A percentile compares a stretch with the other conserved stretches of the same genome.
phyloP scores from a whole-genome alignment of 2,113 vertebrate genomes.

The Otolemur garnettii region DNA sequence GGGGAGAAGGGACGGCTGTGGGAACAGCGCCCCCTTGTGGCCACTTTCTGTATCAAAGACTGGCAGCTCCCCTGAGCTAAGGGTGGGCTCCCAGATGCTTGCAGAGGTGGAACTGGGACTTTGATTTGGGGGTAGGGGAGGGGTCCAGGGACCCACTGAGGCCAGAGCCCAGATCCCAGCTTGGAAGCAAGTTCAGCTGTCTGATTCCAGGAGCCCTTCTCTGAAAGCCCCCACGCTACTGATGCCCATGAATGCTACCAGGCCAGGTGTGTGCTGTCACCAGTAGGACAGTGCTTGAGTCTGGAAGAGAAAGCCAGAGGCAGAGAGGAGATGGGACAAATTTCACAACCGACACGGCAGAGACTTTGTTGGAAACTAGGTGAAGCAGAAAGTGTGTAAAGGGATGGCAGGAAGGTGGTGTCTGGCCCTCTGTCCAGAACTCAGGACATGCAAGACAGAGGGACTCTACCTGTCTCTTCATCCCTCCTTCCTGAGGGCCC shows the following conservation, averaged over 20 bases:
- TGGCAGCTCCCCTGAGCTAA: not conserved
- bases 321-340: not conserved
- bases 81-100: not conserved
- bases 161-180: not conserved
- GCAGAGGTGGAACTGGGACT: not conserved
- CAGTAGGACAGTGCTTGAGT: not conserved
- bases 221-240: not conserved
- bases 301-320: not conserved
- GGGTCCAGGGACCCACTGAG: not conserved
- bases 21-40: constrained; percentile 85
- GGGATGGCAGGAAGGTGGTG: not conserved
- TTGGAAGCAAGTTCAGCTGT: not conserved
- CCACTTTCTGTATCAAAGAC: not conserved
- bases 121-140: not conserved
- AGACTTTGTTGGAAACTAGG: not conserved
- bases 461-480: not conserved
- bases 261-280: not conserved
- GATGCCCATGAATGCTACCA: not conserved
- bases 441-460: not conserved
- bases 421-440: not conserved
- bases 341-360: not conserved
- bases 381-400: not conserved
- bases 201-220: not conserved
- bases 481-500: no score
- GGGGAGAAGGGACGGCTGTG: not conserved